Base-by-base conservation (phyloP, 2,888 invertebrate species). In the Eupithecia exiguata region DNA sequence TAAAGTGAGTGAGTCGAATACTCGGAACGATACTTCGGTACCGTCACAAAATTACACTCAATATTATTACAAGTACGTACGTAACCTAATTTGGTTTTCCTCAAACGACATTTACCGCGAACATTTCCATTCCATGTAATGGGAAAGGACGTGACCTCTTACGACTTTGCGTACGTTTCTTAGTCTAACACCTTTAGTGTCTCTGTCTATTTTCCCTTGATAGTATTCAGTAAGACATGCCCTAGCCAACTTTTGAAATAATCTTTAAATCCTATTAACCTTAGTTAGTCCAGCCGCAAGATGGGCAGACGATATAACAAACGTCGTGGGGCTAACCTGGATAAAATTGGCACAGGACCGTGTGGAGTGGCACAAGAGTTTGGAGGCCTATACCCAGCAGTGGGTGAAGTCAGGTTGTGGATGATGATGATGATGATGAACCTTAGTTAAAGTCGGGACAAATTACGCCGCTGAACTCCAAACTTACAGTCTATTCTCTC, bases 11-110 rank as follows among this genome's bases (percentile, higher is more conserved):
- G 4, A n/a, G 36, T 63, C 66, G 40, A 66, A 43, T 25, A 18
- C 35, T 35, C 30, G 4, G 9, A 62, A 9, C 35, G 62, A 35
- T 35, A 62, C 30, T 30, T 1, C 9, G 35, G 21, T 35, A 67
- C 12, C 30, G 66, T 40, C 46, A 69, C 30, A 66, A 66, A 73
- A 69, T 70, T n/a, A 69, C 71, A 66, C 69, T 69, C 40, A 69
- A 61, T 71, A 25, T 62, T 35, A 70, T 61, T 67, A 61, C 61
- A 58, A 69, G 58, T 72, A 38, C 68, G 43, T 76, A 76, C 68
- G 58, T 76, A 76, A 73, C 72, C 71, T 76, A 73, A 76, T 76
- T 71, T 69, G 66, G 35, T 71, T 76, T 75, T 66, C 71, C 75
- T 69, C 70, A 53, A 73, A 71, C 68, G 58, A 66, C 75, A 70